A percentile compares a stretch with the other conserved stretches of the same genome.
Evolutionary conservation across 2,113 vertebrate genomes (phyloP).

Genomic region (Erinaceus europaeus): DNA sequence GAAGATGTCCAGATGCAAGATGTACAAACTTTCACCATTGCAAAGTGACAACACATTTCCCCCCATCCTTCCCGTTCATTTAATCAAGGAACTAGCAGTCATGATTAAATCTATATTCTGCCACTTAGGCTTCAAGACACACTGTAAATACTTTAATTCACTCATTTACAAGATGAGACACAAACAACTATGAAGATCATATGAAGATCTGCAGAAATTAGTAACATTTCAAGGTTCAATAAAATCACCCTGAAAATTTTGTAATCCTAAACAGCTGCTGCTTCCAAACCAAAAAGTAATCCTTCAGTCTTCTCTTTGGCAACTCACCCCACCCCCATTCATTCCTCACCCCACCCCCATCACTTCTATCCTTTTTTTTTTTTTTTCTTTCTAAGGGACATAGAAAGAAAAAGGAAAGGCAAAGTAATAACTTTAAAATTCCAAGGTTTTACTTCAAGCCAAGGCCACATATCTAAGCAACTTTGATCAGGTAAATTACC

Average conservation of each 20-base stretch:
- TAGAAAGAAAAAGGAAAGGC: conserved; percentile 34
- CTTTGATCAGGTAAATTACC: conserved; percentile 72
- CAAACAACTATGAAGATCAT: conserved; percentile 33
- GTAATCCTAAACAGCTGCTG: conserved; percentile 18
- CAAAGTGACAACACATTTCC: conserved; percentile 9
- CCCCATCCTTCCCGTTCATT: neutral
- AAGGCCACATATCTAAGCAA: conserved; percentile 65
- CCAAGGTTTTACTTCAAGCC: conserved; percentile 62
- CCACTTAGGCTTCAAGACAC: neutral
- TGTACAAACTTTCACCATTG: neutral
- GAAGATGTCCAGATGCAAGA: neutral
- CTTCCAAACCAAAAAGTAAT: neutral
- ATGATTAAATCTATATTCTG: neutral
- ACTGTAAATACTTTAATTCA: conserved; percentile 2
- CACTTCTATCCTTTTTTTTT: too few relatives aligned
- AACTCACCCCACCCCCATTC: neutral
- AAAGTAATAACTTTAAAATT: conserved; percentile 64
- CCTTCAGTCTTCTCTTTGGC: neutral
- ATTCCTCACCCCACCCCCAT: neutral
- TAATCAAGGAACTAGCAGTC: neutral
- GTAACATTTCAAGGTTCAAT: conserved; percentile 23
- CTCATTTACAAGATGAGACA: conserved; percentile 24
- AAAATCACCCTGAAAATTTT: conserved; percentile 36
- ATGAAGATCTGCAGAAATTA: conserved; percentile 9
- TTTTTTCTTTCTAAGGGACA: conserved; percentile 38